Percentiles rank a stretch among this genome's conserved stretches.
These are phyloP conservation scores for Dryobates pubescens DNA, from an alignment of 2,797 vertebrate genomes.

Conservation along the genomic window DNA sequence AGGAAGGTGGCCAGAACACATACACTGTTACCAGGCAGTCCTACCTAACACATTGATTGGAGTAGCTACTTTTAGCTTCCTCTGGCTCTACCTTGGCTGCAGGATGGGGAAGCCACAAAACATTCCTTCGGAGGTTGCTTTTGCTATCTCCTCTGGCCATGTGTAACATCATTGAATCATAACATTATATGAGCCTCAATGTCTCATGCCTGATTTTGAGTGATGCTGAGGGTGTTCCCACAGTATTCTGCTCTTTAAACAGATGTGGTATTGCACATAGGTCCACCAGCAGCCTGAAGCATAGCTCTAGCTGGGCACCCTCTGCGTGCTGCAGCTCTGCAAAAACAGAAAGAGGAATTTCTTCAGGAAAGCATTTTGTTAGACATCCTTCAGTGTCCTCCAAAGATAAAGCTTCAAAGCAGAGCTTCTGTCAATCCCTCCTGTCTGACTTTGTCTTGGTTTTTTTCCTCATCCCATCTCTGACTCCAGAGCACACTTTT, in stretches of 20 bases:
- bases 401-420: slow-evolving; percentile 7
- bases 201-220: not conserved
- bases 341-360: not conserved
- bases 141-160: not conserved
- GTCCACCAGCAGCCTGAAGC: not conserved
- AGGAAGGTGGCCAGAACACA: not conserved
- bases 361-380: not conserved
- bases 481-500: not conserved
- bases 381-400: not conserved
- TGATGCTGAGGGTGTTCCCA: not conserved
- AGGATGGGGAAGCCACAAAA: not conserved
- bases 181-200: not conserved
- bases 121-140: not conserved
- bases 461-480: not conserved
- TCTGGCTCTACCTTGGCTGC: not conserved
- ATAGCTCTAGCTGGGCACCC: not conserved
- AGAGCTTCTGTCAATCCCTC: not conserved
- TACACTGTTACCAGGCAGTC: not conserved
- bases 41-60: not conserved
- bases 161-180: not conserved
- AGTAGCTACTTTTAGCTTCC: not conserved
- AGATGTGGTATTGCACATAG: not conserved
- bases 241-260: not conserved
- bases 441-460: not conserved
- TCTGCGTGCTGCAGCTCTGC: not conserved